phyloP scores from a whole-genome alignment of 2,888 invertebrate genomes.

The Yponomeuta evonymella region DNA sequence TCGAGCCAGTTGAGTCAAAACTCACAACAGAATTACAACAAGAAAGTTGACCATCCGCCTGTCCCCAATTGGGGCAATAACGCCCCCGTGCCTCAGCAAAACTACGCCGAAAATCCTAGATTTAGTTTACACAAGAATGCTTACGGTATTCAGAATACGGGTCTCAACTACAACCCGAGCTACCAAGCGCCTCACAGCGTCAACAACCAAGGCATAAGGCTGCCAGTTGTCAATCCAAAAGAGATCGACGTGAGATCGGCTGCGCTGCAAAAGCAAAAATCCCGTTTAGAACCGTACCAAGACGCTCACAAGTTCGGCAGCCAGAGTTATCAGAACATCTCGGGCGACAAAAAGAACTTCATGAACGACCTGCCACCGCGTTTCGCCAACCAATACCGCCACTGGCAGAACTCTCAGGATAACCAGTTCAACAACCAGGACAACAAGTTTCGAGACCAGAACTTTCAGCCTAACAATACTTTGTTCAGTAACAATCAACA shows the following conservation, averaged over 20 bases:
- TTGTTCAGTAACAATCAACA: conserved; percentile 14
- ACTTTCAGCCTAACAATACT: conserved; percentile 32
- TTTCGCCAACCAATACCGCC: conserved; percentile 65
- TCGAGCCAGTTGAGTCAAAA: conserved; percentile 30
- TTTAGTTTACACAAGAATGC: conserved; percentile 44
- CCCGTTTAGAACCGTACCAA: conserved; percentile 56
- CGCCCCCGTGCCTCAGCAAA: conserved; percentile 25
- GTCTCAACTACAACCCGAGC: conserved; percentile 47
- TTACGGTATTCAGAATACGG: conserved; percentile 52
- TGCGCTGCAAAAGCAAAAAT: conserved; percentile 65
- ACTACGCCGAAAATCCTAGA: conserved; percentile 35
- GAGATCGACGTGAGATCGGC: conserved; percentile 71
- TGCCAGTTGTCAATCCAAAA: conserved; percentile 70
- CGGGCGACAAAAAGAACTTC: conserved; percentile 65
- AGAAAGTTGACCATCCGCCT: conserved; percentile 36
- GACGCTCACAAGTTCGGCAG: conserved; percentile 52
- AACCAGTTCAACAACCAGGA: conserved; percentile 42
- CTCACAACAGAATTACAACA: conserved; percentile 32
- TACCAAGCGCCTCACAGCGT: conserved; percentile 25
- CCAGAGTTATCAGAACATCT: conserved; percentile 50
- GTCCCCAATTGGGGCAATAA: conserved; percentile 34
- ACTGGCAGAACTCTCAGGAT: conserved; percentile 61
- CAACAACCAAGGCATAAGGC: conserved; percentile 47
- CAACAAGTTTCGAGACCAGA: conserved; percentile 61
- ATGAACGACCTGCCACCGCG: conserved; percentile 63